These are phyloP conservation scores for Garrulus glandarius DNA, from an alignment of 2,797 vertebrate genomes.

Conservation along the genomic window DNA sequence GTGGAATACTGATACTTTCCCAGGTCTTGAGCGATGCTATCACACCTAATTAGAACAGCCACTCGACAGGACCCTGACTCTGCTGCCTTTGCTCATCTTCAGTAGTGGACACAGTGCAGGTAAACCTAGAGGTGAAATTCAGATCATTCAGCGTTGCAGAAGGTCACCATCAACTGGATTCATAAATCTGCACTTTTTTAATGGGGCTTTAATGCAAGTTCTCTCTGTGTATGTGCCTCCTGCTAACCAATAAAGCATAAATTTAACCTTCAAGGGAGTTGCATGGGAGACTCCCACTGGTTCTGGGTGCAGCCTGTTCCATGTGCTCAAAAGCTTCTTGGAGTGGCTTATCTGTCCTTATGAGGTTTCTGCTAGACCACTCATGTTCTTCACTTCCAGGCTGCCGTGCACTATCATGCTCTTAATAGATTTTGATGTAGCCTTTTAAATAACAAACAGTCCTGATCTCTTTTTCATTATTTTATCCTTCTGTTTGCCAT, in stretches of 20 bases:
- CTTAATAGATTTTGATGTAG: neutral
- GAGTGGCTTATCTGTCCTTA: neutral
- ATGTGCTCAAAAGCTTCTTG: neutral
- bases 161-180: neutral
- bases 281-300: neutral
- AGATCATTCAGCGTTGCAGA: neutral
- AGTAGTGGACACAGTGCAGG: neutral
- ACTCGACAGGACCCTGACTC: neutral
- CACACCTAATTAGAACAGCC: fast-evolving
- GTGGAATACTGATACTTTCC: neutral
- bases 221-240: neutral
- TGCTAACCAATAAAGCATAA: neutral
- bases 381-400: neutral
- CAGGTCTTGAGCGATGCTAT: fast-evolving
- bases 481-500: neutral
- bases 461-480: neutral
- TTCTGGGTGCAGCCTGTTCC: neutral
- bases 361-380: neutral
- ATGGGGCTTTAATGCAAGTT: neutral
- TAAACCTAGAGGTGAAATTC: neutral
- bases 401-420: neutral
- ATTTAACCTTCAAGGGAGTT: neutral
- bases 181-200: neutral
- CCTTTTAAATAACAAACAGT: neutral
- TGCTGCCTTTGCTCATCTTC: neutral